phyloP scores from a whole-genome alignment of 2,113 vertebrate genomes.

The Epinephelus fuscoguttatus region DNA sequence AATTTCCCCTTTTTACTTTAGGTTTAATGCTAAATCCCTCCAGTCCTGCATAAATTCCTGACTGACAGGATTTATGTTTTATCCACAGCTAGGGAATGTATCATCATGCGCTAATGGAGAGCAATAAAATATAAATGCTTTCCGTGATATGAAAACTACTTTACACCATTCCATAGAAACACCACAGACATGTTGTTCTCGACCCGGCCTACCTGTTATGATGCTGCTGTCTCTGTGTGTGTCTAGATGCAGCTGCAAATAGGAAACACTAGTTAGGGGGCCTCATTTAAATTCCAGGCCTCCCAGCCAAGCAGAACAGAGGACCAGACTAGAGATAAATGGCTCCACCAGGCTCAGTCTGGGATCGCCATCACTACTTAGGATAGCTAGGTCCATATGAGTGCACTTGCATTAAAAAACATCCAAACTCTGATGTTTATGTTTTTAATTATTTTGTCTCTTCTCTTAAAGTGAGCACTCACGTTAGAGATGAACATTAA shows the following conservation, averaged over 20 bases:
- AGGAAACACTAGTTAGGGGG: constrained; percentile 72
- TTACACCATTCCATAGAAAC: neutral
- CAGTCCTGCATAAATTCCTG: constrained; percentile 25
- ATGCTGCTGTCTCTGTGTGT: constrained; percentile 51
- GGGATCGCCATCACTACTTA: constrained; percentile 71
- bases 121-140: constrained; percentile 17
- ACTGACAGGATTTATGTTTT: constrained; percentile 47
- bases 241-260: constrained; percentile 67
- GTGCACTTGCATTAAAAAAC: constrained; percentile 11
- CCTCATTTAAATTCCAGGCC: constrained; percentile 78
- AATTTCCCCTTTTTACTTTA: constrained; percentile 42
- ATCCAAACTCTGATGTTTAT: constrained; percentile 47
- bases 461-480: constrained; percentile 20
- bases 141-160: neutral
- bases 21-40: constrained; percentile 40
- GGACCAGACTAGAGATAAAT: constrained; percentile 77
- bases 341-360: constrained; percentile 76
- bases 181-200: neutral
- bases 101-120: neutral
- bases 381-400: constrained; percentile 50
- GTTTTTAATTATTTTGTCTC: constrained; percentile 20
- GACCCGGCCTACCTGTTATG: constrained; percentile 58
- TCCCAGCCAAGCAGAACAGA: constrained; percentile 79
- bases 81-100: constrained; percentile 13
- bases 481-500: constrained; percentile 26